Evolutionary conservation across 2,113 vertebrate species (phyloP).

Genomic region (Illadopsis cleaveri): DNA sequence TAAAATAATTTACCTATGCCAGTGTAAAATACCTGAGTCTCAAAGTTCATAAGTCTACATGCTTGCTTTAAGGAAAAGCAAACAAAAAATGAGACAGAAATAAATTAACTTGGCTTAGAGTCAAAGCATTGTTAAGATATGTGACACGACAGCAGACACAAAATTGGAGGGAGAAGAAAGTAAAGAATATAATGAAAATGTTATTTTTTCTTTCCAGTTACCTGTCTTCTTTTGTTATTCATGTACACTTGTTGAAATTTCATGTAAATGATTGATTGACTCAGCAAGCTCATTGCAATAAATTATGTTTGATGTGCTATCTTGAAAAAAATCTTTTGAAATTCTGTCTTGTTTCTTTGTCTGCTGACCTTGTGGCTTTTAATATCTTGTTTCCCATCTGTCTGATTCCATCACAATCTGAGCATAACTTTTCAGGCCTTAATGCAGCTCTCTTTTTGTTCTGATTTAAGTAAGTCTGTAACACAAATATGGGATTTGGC

Average conservation of each 20-base stretch:
- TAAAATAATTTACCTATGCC: neutral
- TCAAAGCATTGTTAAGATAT: neutral
- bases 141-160: neutral
- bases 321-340: conserved; percentile 65
- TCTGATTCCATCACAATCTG: conserved; percentile 63
- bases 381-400: conserved; percentile 67
- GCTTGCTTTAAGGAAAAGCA: neutral
- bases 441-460: conserved; percentile 57
- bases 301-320: conserved; percentile 67
- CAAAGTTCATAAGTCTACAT: neutral
- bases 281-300: conserved; percentile 60
- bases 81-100: neutral
- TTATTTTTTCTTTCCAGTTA: conserved; percentile 52
- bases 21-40: neutral
- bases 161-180: conserved; percentile 31
- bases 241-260: conserved; percentile 27
- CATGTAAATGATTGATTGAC: conserved; percentile 59
- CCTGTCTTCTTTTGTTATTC: conserved; percentile 44
- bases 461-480: conserved; percentile 24
- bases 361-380: conserved; percentile 64
- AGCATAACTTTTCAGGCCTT: conserved; percentile 44
- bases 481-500: conserved; percentile 37
- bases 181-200: conserved; percentile 23
- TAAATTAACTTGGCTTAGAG: neutral
- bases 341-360: conserved; percentile 68